Base-by-base conservation (phyloP, 2,113 vertebrate species). In the Phylloscopus trochilus region DNA sequence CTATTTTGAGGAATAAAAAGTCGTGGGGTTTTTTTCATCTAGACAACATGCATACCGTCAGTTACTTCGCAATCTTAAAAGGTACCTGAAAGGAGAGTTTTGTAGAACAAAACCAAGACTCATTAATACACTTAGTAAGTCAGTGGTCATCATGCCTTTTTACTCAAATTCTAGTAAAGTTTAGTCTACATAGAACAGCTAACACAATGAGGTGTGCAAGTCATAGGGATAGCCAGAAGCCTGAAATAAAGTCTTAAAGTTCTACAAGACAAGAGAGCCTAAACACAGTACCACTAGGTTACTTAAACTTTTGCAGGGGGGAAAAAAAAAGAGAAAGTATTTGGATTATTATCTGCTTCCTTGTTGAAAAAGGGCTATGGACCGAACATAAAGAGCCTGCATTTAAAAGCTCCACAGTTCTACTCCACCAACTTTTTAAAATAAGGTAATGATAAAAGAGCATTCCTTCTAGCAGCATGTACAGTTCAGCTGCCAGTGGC, bases 181-280 rank as follows among this genome's bases (percentile, higher is more conserved):
- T 92, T 92, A 93, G 93, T 90, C 93, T 98, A 96, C 95, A 75
- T 87, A 93, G 92, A 97, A 97, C 80, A 97, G 94, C 83, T 83
- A 96, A 88, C 62, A 94, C 95, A 97, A 96, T 75, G 90, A 95
- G 83, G 85, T 96, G 94, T 93, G 94, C 92, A 97, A 97, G 89
- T 96, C 92, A 92, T 26, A 96, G 69, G 90, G 92, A 97, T 60
- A 98, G 96, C 96, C 97, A 96, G 84, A 97, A 97, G 95, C 92
- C 97, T 97, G 96, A 97, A 98, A 97, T 92, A 87, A 94, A 95
- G 92, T 41, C 93, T 93, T 87, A 94, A 94, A 96, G 95, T 96
- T 96, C 95, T 95, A 96, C 91, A 95, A 89, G 93, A 91, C 91
- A 92, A 97, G 93, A 95, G 69, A 97, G 82, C 56, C 91, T 63